These are phyloP conservation scores for Hemicentrotus pulcherrimus DNA, from an alignment of 35 echinoderm and acorn worm species.

Conservation along the genomic window DNA sequence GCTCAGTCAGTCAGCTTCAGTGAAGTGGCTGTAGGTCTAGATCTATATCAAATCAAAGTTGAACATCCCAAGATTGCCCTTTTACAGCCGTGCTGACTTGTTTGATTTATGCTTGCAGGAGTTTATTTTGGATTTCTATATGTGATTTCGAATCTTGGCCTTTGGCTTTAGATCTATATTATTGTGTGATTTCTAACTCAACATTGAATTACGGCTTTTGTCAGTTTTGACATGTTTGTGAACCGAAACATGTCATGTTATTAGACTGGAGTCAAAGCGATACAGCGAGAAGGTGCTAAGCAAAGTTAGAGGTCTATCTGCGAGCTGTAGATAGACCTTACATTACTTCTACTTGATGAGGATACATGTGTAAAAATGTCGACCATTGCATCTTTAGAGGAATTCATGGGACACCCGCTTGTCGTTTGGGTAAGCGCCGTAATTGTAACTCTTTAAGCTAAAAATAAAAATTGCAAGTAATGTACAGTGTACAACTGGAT, in stretches of 20 bases:
- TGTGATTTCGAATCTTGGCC: not conserved
- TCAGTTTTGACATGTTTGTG: not conserved
- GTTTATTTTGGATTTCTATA: not conserved
- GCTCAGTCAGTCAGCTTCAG: no score
- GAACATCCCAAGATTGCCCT: no score
- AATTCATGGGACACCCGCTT: slow-evolving; percentile 85
- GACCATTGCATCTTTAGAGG: slow-evolving; percentile 62
- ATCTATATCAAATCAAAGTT: no score
- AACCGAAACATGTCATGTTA: not conserved
- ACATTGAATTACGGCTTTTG: not conserved
- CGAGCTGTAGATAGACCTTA: not conserved
- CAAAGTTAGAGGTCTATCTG: not conserved
- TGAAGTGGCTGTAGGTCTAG: no score
- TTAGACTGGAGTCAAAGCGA: not conserved
- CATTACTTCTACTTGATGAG: not conserved
- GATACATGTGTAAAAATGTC: slow-evolving; percentile 38
- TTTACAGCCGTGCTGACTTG: not conserved
- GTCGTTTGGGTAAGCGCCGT: slow-evolving; percentile 73
- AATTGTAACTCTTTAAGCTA: no score
- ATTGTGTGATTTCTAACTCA: not conserved
- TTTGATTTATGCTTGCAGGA: not conserved
- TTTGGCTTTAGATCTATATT: no score
- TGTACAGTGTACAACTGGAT: no score
- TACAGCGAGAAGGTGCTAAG: not conserved
- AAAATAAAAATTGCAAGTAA: no score